A percentile compares a stretch with the other conserved stretches of the same genome.
Conservation (phyloP, 2,888 invertebrate genomes). For the Cephonodes hylas region DNA sequence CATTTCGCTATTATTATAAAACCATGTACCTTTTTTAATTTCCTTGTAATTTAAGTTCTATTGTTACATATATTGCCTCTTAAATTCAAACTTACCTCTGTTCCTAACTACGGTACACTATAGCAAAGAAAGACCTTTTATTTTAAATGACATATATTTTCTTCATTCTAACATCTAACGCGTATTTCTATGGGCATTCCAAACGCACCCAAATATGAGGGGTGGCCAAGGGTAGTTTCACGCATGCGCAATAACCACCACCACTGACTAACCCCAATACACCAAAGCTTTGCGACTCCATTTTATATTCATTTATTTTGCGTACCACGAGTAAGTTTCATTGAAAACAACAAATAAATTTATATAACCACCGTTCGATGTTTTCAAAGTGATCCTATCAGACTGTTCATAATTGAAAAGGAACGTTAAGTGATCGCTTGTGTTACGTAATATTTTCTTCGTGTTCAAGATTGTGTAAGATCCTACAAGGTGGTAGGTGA, state of each 20-base stretch:
- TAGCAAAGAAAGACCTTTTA: too few relatives aligned
- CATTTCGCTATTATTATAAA: too few relatives aligned
- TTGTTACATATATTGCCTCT: too few relatives aligned
- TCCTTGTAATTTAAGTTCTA: too few relatives aligned
- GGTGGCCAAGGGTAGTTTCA: conserved; percentile 34
- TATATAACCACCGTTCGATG: neutral
- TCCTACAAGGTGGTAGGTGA: conserved; percentile 14
- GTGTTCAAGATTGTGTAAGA: conserved; percentile 16
- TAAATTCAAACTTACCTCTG: too few relatives aligned
- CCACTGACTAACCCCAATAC: conserved; percentile 56
- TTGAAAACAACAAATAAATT: neutral
- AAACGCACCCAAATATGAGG: conserved; percentile 47
- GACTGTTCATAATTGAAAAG: conserved; percentile 22
- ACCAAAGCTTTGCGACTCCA: conserved; percentile 49
- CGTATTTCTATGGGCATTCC: conserved; percentile 15
- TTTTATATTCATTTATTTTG: conserved; percentile 59
- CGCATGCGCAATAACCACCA: conserved; percentile 54
- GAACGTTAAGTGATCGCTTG: conserved; percentile 22
- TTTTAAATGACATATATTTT: too few relatives aligned
- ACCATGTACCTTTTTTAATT: too few relatives aligned
- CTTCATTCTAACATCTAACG: neutral
- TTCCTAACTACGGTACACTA: too few relatives aligned
- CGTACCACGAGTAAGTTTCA: conserved; percentile 13
- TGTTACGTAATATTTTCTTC: conserved; percentile 47
- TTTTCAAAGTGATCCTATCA: conserved; percentile 29